These are phyloP conservation scores for Gordius sp. DNA, from an alignment of 2,888 invertebrate species.

Conservation along the genomic window DNA sequence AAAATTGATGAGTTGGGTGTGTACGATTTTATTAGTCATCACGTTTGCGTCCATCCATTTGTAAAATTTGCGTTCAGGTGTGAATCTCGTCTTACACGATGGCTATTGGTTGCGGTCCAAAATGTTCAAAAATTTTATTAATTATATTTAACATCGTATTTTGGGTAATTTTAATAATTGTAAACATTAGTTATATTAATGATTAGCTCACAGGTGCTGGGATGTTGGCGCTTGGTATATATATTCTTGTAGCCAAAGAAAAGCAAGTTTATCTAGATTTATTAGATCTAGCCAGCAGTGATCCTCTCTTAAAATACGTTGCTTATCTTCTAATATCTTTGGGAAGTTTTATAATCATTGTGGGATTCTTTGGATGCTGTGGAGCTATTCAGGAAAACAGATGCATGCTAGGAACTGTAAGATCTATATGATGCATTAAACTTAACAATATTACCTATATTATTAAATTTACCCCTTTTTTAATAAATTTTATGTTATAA, in stretches of 20 bases:
- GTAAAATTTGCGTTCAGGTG: too few species aligned
- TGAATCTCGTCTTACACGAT: too few species aligned
- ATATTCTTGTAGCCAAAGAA: conserved; percentile 10
- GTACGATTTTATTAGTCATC: too few species aligned
- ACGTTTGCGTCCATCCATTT: too few species aligned
- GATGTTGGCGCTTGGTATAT: conserved; percentile 3
- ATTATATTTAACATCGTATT: conserved; percentile 10
- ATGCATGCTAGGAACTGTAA: conserved; percentile 8
- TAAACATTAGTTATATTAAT: neutral
- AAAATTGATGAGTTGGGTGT: too few species aligned
- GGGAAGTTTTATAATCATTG: neutral
- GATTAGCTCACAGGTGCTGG: conserved; percentile 1
- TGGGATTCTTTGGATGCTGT: conserved; percentile 8
- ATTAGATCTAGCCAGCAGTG: neutral
- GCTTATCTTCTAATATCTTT: neutral
- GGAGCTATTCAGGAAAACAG: conserved; percentile 12
- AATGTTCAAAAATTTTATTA: conserved; percentile 11
- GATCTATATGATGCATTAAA: too few species aligned
- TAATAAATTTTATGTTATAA: too few species aligned
- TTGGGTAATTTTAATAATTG: conserved; percentile 12
- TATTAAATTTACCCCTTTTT: too few species aligned
- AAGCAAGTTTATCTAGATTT: conserved; percentile 13
- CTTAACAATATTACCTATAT: too few species aligned
- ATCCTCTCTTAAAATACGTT: neutral
- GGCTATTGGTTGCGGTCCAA: neutral